These are phyloP conservation scores for Ophioderma brevispina DNA, from an alignment of 35 echinoderm and acorn worm genomes.

Conservation along the genomic window DNA sequence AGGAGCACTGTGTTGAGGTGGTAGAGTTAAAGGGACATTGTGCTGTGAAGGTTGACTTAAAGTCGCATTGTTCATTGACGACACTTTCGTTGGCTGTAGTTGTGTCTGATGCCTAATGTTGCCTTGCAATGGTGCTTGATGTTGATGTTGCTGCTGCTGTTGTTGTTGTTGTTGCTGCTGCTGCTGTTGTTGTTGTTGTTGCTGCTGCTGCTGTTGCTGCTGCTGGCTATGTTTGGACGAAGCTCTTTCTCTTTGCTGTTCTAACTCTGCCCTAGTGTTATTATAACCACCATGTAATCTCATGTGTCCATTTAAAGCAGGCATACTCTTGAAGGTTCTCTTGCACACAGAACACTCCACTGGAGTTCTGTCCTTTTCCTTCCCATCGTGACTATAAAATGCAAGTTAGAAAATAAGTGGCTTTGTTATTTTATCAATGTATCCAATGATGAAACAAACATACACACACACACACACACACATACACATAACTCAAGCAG, in stretches of 20 bases:
- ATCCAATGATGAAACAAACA: too few species aligned
- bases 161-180: background rate
- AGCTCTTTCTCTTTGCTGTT: background rate
- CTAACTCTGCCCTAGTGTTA: constrained; percentile 34
- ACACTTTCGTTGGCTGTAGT: background rate
- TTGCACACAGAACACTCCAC: constrained; percentile 94
- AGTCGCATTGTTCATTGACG: background rate
- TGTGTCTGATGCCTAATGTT: background rate
- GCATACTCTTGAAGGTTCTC: constrained; percentile 96
- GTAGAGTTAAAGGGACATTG: constrained; percentile 18
- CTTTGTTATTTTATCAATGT: too few species aligned
- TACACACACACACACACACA: too few species aligned
- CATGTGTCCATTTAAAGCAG: constrained; percentile 99
- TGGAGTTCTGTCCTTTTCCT: constrained; percentile 69
- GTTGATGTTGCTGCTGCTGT: background rate
- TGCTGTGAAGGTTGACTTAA: background rate
- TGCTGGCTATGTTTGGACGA: background rate
- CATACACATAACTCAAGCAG: too few species aligned
- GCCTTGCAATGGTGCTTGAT: background rate
- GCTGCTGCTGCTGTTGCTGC: background rate
- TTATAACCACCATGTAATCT: constrained; percentile 95
- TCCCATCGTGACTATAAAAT: constrained; percentile 28
- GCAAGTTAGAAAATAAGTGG: constrained; percentile 14
- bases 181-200: background rate
- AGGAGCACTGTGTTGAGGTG: background rate